Conservation (phyloP, 2,888 invertebrate genomes). For the Tipula helvola region DNA sequence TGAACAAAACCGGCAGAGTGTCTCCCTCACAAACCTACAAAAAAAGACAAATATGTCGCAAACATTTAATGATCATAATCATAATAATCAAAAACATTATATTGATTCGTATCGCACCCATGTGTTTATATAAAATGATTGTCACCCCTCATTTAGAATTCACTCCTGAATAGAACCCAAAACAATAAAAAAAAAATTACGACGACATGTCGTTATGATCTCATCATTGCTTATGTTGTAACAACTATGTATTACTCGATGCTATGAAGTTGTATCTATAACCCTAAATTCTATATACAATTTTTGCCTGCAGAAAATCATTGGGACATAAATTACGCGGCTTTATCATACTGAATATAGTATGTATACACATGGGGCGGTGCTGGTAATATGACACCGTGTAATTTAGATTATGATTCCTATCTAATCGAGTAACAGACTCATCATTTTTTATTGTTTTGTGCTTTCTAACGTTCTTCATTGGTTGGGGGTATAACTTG, state of each 20-base stretch:
- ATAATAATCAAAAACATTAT: neutral
- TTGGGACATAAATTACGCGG: neutral
- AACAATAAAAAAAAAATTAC: neutral
- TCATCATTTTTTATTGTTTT: neutral
- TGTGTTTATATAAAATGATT: neutral
- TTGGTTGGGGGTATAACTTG: neutral
- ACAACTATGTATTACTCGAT: neutral
- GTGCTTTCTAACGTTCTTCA: neutral
- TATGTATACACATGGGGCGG: neutral
- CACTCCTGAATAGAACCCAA: neutral
- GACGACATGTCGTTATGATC: neutral
- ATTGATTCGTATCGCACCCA: neutral
- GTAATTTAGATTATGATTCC: slow-evolving; percentile 5
- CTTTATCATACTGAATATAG: too few species aligned
- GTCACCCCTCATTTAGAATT: neutral
- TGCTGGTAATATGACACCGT: slow-evolving; percentile 8
- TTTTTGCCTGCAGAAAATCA: neutral
- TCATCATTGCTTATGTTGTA: neutral
- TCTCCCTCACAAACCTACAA: neutral
- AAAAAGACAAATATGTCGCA: neutral
- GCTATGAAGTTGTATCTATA: neutral
- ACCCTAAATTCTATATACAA: neutral
- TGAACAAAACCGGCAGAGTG: too few species aligned
- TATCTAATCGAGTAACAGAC: neutral
- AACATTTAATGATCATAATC: neutral